phyloP scores from a whole-genome alignment of 2,113 vertebrate genomes.

The Phalacrocorax carbo region DNA sequence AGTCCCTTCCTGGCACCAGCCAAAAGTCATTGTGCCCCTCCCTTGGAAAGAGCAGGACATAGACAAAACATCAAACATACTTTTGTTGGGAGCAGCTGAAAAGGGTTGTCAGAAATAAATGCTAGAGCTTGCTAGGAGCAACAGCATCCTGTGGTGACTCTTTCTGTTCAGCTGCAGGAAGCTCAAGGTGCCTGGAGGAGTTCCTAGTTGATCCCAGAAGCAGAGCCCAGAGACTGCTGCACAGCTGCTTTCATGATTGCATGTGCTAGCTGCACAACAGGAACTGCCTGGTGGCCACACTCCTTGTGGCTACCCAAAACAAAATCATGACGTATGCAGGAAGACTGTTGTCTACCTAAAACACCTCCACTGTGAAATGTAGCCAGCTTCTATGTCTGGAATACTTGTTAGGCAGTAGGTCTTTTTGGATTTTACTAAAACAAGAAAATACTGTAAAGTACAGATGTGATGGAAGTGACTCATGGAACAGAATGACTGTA shows the following conservation, averaged over 20 bases:
- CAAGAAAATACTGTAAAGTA: background rate
- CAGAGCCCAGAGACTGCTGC: background rate
- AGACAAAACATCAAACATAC: background rate
- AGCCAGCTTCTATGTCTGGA: background rate
- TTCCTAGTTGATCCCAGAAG: background rate
- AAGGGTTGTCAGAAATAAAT: background rate
- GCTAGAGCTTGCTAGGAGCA: background rate
- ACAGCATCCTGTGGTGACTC: background rate
- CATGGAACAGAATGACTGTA: background rate
- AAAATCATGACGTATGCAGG: background rate
- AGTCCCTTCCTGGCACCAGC: background rate
- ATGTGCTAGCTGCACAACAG: background rate
- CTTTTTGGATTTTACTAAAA: background rate
- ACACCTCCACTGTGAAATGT: background rate
- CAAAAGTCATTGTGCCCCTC: background rate
- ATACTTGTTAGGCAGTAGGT: background rate
- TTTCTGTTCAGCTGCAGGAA: background rate
- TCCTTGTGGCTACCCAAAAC: background rate
- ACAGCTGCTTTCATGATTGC: rapidly evolving
- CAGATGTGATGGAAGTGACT: background rate
- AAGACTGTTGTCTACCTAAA: background rate
- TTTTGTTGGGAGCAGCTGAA: background rate
- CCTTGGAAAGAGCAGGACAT: background rate
- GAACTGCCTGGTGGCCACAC: background rate
- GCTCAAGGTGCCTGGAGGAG: background rate